Evolutionary conservation across 2,113 vertebrate genomes (phyloP).

Genomic region (Syngnathus typhle): DNA sequence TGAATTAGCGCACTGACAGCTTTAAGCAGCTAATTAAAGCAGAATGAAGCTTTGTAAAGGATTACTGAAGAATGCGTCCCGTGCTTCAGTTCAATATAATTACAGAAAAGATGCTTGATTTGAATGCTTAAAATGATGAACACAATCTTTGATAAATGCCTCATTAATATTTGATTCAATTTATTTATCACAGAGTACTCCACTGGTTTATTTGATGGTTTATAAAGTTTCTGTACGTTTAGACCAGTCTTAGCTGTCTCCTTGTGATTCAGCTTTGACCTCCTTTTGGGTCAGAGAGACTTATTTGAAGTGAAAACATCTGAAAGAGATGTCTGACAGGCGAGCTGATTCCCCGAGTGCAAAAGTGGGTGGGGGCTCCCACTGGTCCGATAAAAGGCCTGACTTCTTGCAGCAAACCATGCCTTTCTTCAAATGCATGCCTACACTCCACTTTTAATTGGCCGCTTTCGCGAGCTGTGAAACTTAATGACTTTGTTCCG

Average conservation of each 20-base stretch:
- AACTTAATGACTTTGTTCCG: slow-evolving; percentile 71
- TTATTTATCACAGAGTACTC: neutral
- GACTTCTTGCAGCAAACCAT: slow-evolving; percentile 55
- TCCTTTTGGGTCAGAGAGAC: slow-evolving; percentile 32
- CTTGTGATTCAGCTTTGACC: slow-evolving; percentile 16
- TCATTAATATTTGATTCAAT: slow-evolving; percentile 6
- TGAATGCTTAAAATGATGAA: neutral
- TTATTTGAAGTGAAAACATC: slow-evolving; percentile 49
- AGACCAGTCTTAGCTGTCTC: slow-evolving; percentile 4
- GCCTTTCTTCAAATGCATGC: slow-evolving; percentile 51
- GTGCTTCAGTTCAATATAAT: neutral
- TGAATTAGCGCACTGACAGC: slow-evolving; percentile 47
- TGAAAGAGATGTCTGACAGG: slow-evolving; percentile 43
- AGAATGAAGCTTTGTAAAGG: slow-evolving; percentile 53
- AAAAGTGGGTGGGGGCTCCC: slow-evolving; percentile 33
- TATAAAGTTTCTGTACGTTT: neutral
- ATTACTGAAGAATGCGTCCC: slow-evolving; percentile 32
- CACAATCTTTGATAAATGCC: slow-evolving; percentile 1
- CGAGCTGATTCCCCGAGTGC: slow-evolving; percentile 48
- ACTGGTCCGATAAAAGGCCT: slow-evolving; percentile 59
- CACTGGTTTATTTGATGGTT: neutral
- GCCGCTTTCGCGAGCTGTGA: slow-evolving; percentile 59
- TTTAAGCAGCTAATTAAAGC: slow-evolving; percentile 56
- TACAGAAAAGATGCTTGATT: neutral
- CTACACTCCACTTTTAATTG: slow-evolving; percentile 65